Percentiles rank a stretch among this genome's conserved stretches.
Evolutionary conservation across 2,113 vertebrate genomes (phyloP).

Genomic region (Pholis gunnellus): DNA sequence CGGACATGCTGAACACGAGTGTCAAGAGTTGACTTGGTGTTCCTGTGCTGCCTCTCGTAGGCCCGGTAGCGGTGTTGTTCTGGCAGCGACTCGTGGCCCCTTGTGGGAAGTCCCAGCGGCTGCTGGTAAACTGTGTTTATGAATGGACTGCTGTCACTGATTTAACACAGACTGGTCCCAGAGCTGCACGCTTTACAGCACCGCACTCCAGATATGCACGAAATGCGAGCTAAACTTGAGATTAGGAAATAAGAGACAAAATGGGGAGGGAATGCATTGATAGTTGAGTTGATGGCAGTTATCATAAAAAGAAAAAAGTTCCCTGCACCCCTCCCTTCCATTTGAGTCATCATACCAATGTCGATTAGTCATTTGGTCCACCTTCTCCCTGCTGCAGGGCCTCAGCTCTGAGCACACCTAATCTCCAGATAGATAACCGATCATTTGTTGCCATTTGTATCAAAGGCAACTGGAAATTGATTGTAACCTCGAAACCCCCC

Average conservation of each 20-base stretch:
- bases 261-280: not conserved
- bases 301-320: not conserved
- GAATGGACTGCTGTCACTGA: slow-evolving; percentile 70
- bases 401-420: slow-evolving; percentile 57
- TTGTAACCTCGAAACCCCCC: slow-evolving; percentile 17
- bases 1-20: slow-evolving; percentile 40
- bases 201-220: not conserved
- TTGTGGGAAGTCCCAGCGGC: slow-evolving; percentile 72
- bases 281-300: not conserved
- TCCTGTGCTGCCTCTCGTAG: slow-evolving; percentile 49
- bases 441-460: slow-evolving; percentile 32
- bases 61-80: slow-evolving; percentile 64
- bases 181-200: slow-evolving; percentile 28
- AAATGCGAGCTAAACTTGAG: not conserved
- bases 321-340: not conserved
- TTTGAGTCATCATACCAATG: slow-evolving; percentile 71
- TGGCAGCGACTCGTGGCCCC: slow-evolving; percentile 50
- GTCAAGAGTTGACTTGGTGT: slow-evolving; percentile 41
- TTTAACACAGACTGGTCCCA: slow-evolving; percentile 43
- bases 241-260: not conserved
- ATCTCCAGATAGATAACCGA: slow-evolving; percentile 63
- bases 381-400: slow-evolving; percentile 50
- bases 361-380: slow-evolving; percentile 64
- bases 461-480: slow-evolving; percentile 33
- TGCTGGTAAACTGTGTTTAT: slow-evolving; percentile 76